These are phyloP conservation scores for Glyphotaelius pellucidus DNA, from an alignment of 2,888 invertebrate species.

Conservation along the genomic window DNA sequence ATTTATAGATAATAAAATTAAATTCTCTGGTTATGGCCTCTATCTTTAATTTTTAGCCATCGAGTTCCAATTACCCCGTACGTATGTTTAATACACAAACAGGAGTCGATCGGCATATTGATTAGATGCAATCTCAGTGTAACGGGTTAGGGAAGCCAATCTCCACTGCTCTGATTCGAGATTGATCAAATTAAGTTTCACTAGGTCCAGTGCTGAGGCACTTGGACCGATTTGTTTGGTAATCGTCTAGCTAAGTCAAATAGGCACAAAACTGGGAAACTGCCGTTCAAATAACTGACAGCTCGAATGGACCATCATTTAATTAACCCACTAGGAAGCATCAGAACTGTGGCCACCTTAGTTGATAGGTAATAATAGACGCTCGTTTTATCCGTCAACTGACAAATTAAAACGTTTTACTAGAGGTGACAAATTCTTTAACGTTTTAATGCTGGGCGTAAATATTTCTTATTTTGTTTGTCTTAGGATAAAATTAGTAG, in stretches of 20 bases:
- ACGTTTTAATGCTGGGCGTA: neutral
- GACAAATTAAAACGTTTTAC: neutral
- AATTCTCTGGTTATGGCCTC: too few species aligned
- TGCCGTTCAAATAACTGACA: neutral
- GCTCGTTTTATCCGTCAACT: neutral
- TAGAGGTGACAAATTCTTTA: neutral
- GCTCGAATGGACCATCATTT: neutral
- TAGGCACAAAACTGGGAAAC: neutral
- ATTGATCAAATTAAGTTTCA: conserved; percentile 46
- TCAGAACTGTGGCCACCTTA: neutral
- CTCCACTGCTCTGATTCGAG: conserved; percentile 34
- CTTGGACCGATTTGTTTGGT: conserved; percentile 41
- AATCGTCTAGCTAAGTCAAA: conserved; percentile 29
- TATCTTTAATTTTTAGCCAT: neutral
- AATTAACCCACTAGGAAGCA: neutral
- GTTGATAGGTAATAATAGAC: neutral
- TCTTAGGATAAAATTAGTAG: neutral
- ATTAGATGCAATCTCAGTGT: conserved; percentile 49
- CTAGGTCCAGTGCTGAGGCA: conserved; percentile 35
- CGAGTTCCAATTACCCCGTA: neutral
- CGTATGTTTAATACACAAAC: conserved; percentile 10
- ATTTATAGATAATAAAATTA: too few species aligned
- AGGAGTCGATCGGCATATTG: conserved; percentile 44
- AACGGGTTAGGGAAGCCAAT: conserved; percentile 42
- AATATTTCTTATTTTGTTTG: neutral